Evolutionary conservation across 2,113 vertebrate species (phyloP).

Genomic region (Dasyornis broadbenti): DNA sequence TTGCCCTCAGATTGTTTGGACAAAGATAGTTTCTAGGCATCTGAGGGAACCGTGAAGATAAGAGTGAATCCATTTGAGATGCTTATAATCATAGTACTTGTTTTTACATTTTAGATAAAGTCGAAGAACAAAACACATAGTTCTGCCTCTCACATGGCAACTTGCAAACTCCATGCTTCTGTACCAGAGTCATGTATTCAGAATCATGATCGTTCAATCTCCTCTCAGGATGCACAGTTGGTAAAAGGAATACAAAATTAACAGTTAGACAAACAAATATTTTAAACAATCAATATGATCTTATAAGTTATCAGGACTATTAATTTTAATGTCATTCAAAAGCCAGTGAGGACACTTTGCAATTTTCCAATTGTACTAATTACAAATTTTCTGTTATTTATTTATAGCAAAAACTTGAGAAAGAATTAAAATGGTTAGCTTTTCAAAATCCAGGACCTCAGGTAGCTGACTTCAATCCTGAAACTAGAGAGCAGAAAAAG

Average conservation of each 20-base stretch:
- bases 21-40: not conserved
- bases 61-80: not conserved
- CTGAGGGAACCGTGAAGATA: not conserved
- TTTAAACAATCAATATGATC: not conserved
- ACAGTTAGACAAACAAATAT: not conserved
- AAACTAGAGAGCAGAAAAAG: slow-evolving; percentile 74
- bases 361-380: not conserved
- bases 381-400: slow-evolving; percentile 1
- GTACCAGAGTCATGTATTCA: not conserved
- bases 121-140: not conserved
- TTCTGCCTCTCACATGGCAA: not conserved
- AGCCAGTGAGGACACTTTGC: not conserved
- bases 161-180: not conserved
- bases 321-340: not conserved
- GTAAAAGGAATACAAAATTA: not conserved
- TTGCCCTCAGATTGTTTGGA: not conserved
- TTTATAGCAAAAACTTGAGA: slow-evolving; percentile 72
- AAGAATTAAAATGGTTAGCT: slow-evolving; percentile 71
- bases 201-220: not conserved
- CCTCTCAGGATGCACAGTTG: not conserved
- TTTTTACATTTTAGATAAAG: not conserved
- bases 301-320: not conserved
- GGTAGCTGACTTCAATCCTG: slow-evolving; percentile 78
- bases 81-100: not conserved
- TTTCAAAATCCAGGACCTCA: slow-evolving; percentile 81